A percentile compares a stretch with the other conserved stretches of the same genome.
These are phyloP conservation scores for Caloenas nicobarica DNA, from an alignment of 2,113 vertebrate species.

Conservation along the genomic window DNA sequence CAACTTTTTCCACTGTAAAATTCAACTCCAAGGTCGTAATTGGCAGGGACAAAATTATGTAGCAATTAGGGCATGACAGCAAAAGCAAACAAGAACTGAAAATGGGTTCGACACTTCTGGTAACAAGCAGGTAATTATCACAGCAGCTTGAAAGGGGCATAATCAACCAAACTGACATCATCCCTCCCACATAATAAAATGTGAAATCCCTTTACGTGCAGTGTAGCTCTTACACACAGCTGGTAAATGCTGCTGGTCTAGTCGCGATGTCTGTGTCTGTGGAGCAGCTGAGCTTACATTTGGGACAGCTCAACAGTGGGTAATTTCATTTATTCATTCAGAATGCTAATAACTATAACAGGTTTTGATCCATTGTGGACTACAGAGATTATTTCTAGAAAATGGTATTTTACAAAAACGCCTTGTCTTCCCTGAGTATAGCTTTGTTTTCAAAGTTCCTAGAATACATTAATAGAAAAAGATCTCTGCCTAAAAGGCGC, in stretches of 20 bases:
- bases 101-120: slow-evolving; percentile 70
- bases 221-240: slow-evolving; percentile 56
- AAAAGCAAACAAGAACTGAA: slow-evolving; percentile 72
- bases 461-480: not conserved
- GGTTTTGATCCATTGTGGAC: not conserved
- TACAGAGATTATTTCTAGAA: not conserved
- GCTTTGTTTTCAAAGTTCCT: not conserved
- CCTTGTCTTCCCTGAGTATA: not conserved
- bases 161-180: slow-evolving; percentile 72
- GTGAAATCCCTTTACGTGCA: slow-evolving; percentile 61
- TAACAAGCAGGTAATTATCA: slow-evolving; percentile 73
- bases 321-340: slow-evolving; percentile 11
- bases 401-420: not conserved
- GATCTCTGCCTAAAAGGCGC: not conserved
- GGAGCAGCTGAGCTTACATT: slow-evolving; percentile 32
- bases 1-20: slow-evolving; percentile 62
- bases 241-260: slow-evolving; percentile 55
- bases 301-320: not conserved
- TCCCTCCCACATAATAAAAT: slow-evolving; percentile 68
- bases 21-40: slow-evolving; percentile 69
- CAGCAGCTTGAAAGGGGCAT: slow-evolving; percentile 71
- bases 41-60: slow-evolving; percentile 71
- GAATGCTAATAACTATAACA: not conserved
- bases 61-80: slow-evolving; percentile 70
- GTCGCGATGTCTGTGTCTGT: not conserved